A percentile compares a stretch with the other conserved stretches of the same genome.
phyloP scores from a whole-genome alignment of 2,113 vertebrate genomes.

The Ammospiza nelsoni region DNA sequence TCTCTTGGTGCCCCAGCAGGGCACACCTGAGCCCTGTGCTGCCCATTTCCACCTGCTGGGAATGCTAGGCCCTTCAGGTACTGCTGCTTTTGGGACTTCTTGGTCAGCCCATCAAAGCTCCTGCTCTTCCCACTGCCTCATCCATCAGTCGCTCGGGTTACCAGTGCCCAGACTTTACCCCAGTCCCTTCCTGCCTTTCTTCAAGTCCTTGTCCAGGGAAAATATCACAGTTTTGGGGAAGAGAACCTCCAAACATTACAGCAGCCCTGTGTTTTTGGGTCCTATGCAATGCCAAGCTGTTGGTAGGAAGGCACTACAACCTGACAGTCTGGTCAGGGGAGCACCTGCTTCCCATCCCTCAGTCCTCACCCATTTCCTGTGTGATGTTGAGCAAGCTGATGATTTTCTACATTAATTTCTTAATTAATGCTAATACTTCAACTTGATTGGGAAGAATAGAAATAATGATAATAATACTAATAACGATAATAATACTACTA shows the following conservation, averaged over 20 bases:
- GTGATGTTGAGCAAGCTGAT: not conserved
- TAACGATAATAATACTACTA: not conserved
- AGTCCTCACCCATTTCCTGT: not conserved
- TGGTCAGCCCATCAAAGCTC: not conserved
- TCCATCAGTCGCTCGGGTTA: not conserved
- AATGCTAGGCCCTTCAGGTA: not conserved
- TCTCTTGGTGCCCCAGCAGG: not conserved
- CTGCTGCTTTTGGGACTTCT: not conserved
- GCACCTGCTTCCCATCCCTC: not conserved
- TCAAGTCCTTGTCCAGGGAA: not conserved
- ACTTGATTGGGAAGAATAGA: not conserved
- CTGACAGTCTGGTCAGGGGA: not conserved
- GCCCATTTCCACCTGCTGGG: not conserved
- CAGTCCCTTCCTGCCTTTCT: not conserved
- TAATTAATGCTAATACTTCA: not conserved
- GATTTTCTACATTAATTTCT: not conserved
- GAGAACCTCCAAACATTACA: not conserved
- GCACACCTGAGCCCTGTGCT: not conserved
- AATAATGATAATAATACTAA: not conserved
- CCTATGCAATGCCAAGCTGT: not conserved
- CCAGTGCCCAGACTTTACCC: not conserved
- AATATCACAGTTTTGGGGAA: not conserved
- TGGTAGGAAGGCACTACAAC: not conserved
- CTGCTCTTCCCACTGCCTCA: fast-evolving
- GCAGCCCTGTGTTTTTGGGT: not conserved